Percentiles rank a stretch among this genome's conserved stretches.
phyloP scores from a whole-genome alignment of 2,797 vertebrate genomes.

The Diplodus sargus region DNA sequence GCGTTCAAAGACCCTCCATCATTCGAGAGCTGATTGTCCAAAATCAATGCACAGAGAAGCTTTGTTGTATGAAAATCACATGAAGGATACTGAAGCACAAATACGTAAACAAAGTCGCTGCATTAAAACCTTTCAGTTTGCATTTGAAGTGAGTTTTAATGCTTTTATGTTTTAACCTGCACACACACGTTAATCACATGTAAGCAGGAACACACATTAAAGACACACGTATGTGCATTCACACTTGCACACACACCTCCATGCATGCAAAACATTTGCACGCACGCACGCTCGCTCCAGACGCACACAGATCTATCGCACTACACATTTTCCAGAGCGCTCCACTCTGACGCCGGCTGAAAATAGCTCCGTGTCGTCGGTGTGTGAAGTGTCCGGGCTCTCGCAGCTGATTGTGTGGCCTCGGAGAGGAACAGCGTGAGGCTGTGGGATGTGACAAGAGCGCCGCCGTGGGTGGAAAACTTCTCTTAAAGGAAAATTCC shows the following conservation, averaged over 20 bases:
- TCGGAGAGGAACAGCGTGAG: constrained; percentile 41
- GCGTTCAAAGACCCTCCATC: not conserved
- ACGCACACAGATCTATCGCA: constrained; percentile 24
- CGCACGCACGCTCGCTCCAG: constrained; percentile 3
- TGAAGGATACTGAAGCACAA: too few relatives aligned
- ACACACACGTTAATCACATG: not conserved
- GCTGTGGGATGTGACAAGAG: constrained; percentile 64
- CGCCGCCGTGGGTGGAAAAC: constrained; percentile 60
- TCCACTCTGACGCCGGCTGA: constrained; percentile 61
- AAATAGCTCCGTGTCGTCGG: constrained; percentile 64
- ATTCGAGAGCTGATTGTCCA: not conserved
- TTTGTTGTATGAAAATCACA: too few relatives aligned
- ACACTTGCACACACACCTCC: not conserved
- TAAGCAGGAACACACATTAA: not conserved
- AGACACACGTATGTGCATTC: not conserved
- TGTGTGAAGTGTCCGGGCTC: constrained; percentile 65
- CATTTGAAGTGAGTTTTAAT: not conserved
- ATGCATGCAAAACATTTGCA: not conserved
- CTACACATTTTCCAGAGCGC: constrained; percentile 48
- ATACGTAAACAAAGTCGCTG: not conserved
- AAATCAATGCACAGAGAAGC: not conserved
- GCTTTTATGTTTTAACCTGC: not conserved
- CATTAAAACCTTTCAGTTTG: not conserved
- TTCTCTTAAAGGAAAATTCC: constrained; percentile 66
- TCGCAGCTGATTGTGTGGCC: constrained; percentile 64